A percentile compares a stretch with the other conserved stretches of the same genome.
Evolutionary conservation across 2,113 vertebrate genomes (phyloP).

Genomic region (Psilopogon haemacephalus): DNA sequence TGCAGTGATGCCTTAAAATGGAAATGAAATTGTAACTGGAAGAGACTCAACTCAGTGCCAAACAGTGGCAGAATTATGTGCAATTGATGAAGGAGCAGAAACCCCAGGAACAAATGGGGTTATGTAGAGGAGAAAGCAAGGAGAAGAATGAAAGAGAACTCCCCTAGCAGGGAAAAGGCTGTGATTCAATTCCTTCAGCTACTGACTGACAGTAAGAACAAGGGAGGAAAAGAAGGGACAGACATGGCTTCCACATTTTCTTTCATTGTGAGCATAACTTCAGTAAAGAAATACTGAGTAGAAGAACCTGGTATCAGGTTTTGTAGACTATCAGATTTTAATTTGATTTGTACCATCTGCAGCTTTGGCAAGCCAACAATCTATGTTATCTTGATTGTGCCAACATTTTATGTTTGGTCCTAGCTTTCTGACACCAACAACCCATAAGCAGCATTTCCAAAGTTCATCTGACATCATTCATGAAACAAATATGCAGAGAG

Average conservation of each 20-base stretch:
- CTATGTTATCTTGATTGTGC: background rate
- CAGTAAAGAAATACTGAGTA: background rate
- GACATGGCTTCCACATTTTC: background rate
- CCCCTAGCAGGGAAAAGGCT: background rate
- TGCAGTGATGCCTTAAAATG: background rate
- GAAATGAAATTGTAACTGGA: conserved; percentile 18
- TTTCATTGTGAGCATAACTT: background rate
- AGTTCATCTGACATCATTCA: background rate
- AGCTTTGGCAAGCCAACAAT: background rate
- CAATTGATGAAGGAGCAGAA: background rate
- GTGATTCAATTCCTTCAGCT: background rate
- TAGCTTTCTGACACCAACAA: background rate
- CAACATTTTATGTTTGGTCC: background rate
- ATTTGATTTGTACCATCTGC: background rate
- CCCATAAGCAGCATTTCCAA: background rate
- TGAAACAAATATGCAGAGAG: background rate
- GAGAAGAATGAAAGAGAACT: background rate
- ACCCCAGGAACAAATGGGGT: background rate
- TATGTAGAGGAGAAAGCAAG: background rate
- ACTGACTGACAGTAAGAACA: background rate
- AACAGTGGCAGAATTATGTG: background rate
- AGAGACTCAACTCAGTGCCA: background rate
- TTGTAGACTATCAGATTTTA: background rate
- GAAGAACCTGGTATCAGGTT: background rate
- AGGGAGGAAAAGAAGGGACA: background rate